Conservation (phyloP, 2,797 vertebrate species). For the Apogon hyalosoma region DNA sequence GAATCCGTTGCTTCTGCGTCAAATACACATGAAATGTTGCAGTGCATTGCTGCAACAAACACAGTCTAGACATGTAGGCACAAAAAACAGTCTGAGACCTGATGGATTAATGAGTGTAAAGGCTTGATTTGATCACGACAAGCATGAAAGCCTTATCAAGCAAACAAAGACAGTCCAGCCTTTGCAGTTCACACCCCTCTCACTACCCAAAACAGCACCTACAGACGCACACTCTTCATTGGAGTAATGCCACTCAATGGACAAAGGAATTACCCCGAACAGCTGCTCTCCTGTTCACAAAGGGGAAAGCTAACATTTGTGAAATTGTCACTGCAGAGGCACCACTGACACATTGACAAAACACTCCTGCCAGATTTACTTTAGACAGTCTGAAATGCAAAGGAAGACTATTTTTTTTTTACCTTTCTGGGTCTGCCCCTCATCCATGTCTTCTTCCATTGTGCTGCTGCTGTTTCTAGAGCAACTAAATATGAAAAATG, state of each 20-base stretch:
- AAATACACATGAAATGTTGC: constrained; percentile 16
- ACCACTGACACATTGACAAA: constrained; percentile 47
- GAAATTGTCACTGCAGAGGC: constrained; percentile 39
- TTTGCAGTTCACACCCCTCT: constrained; percentile 73
- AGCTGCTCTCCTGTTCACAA: constrained; percentile 66
- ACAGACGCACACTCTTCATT: constrained; percentile 58
- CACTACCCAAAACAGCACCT: constrained; percentile 48
- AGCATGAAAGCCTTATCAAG: constrained; percentile 72
- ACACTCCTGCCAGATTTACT: constrained; percentile 33
- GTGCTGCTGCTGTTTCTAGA: constrained; percentile 81
- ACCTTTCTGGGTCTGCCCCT: constrained; percentile 99
- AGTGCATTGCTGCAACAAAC: constrained; percentile 26
- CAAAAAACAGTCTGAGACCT: constrained; percentile 43
- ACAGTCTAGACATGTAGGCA: constrained; percentile 31
- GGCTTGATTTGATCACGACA: constrained; percentile 46
- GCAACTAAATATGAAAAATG: constrained; percentile 36
- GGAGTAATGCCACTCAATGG: constrained; percentile 68
- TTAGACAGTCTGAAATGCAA: constrained; percentile 18
- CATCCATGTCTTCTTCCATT: constrained; percentile 99
- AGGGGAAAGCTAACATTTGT: constrained; percentile 49
- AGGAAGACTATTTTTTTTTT: constrained; percentile 54
- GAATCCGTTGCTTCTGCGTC: constrained; percentile 38
- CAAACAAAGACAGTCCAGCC: constrained; percentile 81
- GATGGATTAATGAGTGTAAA: constrained; percentile 49
- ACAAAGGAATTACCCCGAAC: constrained; percentile 77